These are phyloP conservation scores for Gymnocypris eckloni DNA, from an alignment of 2,797 vertebrate genomes.

Conservation along the genomic window DNA sequence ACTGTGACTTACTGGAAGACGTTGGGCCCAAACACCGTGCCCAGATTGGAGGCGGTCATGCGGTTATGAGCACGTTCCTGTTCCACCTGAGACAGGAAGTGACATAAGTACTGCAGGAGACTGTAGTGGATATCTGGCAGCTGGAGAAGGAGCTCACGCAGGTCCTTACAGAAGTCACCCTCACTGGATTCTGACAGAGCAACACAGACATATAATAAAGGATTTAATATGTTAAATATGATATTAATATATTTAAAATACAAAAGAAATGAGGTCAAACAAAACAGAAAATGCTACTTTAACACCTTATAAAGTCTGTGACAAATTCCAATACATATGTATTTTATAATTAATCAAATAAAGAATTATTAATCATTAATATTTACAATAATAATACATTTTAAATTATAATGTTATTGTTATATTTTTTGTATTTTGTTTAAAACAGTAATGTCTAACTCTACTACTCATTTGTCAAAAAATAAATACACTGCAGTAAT, in stretches of 20 bases:
- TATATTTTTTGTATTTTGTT: background rate
- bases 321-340: background rate
- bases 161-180: conserved; percentile 72
- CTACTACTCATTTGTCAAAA: too few relatives aligned
- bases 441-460: too few relatives aligned
- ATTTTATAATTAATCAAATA: background rate
- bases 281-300: background rate
- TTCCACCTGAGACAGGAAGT: conserved; percentile 88
- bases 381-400: background rate
- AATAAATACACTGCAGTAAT: background rate
- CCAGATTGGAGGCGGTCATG: conserved; percentile 90
- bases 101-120: conserved; percentile 89
- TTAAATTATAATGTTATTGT: background rate
- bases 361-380: background rate
- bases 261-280: background rate
- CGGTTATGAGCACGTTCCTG: conserved; percentile 84
- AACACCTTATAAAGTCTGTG: background rate
- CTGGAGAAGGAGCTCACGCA: conserved; percentile 81
- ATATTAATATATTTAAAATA: background rate
- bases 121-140: conserved; percentile 85
- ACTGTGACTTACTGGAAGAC: conserved; percentile 88
- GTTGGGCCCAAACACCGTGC: conserved; percentile 92
- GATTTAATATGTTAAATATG: background rate
- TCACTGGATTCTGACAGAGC: conserved; percentile 76
- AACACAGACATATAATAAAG: conserved; percentile 32